Base-by-base conservation (phyloP, 2,113 vertebrate genomes). In the Coptodon rendalli region DNA sequence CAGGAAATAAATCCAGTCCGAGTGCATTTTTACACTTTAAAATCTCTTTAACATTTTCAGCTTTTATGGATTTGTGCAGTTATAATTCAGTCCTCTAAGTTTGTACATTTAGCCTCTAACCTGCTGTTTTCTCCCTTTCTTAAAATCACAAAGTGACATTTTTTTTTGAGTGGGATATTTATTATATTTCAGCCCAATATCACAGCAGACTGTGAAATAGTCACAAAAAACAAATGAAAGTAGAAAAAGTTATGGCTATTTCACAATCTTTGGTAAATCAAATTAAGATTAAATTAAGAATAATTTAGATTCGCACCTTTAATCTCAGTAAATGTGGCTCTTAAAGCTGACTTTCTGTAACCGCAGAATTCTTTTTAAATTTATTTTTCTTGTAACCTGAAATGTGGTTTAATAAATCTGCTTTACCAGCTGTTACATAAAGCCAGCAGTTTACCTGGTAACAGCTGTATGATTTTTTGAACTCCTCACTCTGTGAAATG, bases 401-500 rank as follows among this genome's bases (percentile, higher is more conserved):
- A 78, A 78, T 31, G 17, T 50, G 71, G 43, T 50, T 76, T n/a
- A 27, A 27, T 31, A 68, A 52, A 78, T 13, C 73, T n/a, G 73
- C 27, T 52, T 31, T 1, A 50, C 22, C 66, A 48, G 40, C 0
- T 29, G 40, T 45, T 45, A 45, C 22, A 17, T 16, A 1, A 45
- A 73, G 14, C 2, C 22, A 45, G 59, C 19, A 68, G 71, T 50
- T 73, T 31, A 78, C 13, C 38, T 45, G n/a, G 38, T 45, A 43
- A 73, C 13, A 27, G 66, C 66, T 71, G 66, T 43, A 16, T 45
- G 22, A 22, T 73, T 3, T 9, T 45, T 45, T 45, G 0, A 50
- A 50, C 43, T 31, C 0, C 10, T 5, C 27, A 31, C 16, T 76
- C 73, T 78, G 43, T 50, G 16, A 78, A 50, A 78, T n/a, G 0